Evolutionary conservation across 1,140 invertebrate genomes (phyloP).

Genomic region (Brevipalpus yothersi): DNA sequence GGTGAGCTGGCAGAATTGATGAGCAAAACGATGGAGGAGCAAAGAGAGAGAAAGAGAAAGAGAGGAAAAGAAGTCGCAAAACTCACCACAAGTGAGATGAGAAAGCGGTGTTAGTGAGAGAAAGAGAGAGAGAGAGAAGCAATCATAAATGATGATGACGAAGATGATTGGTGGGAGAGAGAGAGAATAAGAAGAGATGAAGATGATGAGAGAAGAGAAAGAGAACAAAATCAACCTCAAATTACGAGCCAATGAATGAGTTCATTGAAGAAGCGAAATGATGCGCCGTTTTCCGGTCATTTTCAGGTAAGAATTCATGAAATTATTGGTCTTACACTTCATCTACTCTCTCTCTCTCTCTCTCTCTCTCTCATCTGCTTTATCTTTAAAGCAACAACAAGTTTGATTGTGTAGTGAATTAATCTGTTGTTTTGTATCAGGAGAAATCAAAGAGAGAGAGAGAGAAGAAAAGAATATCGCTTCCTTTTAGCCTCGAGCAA

Average conservation of each 20-base stretch:
- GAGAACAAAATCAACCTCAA: no score
- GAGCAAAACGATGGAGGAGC: not conserved
- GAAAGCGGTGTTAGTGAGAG: not conserved
- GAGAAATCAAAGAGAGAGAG: no score
- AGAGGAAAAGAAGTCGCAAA: not conserved
- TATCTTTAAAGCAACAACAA: no score
- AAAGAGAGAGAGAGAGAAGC: not conserved
- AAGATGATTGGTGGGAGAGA: not conserved
- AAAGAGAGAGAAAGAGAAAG: not conserved
- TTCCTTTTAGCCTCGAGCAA: no score
- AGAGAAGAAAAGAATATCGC: no score
- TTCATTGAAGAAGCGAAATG: no score
- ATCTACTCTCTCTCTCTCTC: not conserved
- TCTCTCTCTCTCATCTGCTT: not conserved
- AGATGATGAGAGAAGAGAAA: not conserved
- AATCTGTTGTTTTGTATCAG: no score
- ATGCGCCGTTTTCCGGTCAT: no score
- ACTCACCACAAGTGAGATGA: not conserved
- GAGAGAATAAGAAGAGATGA: not conserved
- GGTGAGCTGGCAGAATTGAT: not conserved
- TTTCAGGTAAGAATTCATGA: not conserved
- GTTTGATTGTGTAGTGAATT: no score
- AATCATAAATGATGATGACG: not conserved
- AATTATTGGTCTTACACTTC: not conserved
- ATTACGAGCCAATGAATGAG: no score